Evolutionary conservation across 2,113 vertebrate genomes (phyloP).

Genomic region (Ptilonorhynchus violaceus): DNA sequence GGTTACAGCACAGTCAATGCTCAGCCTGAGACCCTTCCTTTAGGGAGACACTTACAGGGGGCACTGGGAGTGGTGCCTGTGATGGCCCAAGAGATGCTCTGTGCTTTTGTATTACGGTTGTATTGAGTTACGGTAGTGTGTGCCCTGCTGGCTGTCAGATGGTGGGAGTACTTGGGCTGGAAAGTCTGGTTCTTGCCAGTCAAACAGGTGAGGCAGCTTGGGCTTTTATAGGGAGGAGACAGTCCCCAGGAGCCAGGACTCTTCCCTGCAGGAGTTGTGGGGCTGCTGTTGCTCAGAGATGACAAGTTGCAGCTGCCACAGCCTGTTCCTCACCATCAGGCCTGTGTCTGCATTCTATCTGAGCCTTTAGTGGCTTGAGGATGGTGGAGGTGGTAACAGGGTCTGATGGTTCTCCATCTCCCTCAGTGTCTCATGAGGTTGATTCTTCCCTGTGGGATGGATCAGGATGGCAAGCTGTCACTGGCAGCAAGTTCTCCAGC

Average conservation of each 20-base stretch:
- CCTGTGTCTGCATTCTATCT: background rate
- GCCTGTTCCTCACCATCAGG: background rate
- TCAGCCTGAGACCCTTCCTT: background rate
- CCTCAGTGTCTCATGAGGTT: background rate
- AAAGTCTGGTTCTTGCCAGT: conserved; percentile 48
- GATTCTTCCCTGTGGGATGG: background rate
- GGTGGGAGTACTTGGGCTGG: conserved; percentile 24
- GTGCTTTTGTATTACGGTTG: background rate
- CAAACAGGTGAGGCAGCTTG: conserved; percentile 27
- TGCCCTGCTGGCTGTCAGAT: background rate
- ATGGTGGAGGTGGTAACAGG: background rate
- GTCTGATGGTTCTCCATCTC: background rate
- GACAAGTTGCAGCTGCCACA: background rate
- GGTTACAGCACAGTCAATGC: background rate
- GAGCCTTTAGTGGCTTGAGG: background rate
- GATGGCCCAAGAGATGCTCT: background rate
- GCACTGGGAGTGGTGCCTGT: background rate
- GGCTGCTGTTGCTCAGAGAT: background rate
- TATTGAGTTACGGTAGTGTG: background rate
- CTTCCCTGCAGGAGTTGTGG: background rate
- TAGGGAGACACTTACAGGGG: background rate
- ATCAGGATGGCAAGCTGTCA: background rate
- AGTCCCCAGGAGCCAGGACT: background rate
- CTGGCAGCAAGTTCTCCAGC: background rate
- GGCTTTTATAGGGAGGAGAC: background rate